Evolutionary conservation across 2,113 vertebrate genomes (phyloP).

Genomic region (Charina bottae): DNA sequence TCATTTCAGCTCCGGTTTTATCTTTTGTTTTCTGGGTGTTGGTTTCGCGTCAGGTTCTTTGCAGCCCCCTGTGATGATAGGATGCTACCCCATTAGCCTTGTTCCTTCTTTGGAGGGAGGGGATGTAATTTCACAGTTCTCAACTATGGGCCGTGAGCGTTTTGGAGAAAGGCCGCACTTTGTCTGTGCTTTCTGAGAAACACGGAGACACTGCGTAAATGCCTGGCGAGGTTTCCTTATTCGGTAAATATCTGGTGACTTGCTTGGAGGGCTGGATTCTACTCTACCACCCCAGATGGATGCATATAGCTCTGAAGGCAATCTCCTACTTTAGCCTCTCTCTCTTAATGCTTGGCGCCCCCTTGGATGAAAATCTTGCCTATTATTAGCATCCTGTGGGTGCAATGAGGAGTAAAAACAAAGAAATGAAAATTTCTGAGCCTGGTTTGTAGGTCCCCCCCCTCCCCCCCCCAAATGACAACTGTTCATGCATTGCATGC

Average conservation of each 20-base stretch:
- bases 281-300: background rate
- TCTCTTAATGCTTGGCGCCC: background rate
- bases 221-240: slow-evolving; percentile 27
- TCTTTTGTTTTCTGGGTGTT: slow-evolving; percentile 17
- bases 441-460: too few relatives aligned
- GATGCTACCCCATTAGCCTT: slow-evolving; percentile 11
- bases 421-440: background rate
- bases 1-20: background rate
- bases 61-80: background rate
- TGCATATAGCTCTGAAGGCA: background rate
- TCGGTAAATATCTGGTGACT: slow-evolving; percentile 56
- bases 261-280: background rate
- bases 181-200: background rate
- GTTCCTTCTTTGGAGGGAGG: background rate
- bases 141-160: slow-evolving; percentile 43
- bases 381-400: slow-evolving; percentile 10
- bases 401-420: background rate
- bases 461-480: background rate
- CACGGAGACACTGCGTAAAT: slow-evolving; percentile 36
- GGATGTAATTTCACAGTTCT: slow-evolving; percentile 8
- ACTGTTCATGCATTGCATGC: background rate
- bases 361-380: background rate
- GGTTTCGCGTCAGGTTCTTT: slow-evolving; percentile 40
- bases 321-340: too few relatives aligned
- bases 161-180: slow-evolving; percentile 46